phyloP scores from a whole-genome alignment of 2,797 vertebrate species.

The Myotis myotis region DNA sequence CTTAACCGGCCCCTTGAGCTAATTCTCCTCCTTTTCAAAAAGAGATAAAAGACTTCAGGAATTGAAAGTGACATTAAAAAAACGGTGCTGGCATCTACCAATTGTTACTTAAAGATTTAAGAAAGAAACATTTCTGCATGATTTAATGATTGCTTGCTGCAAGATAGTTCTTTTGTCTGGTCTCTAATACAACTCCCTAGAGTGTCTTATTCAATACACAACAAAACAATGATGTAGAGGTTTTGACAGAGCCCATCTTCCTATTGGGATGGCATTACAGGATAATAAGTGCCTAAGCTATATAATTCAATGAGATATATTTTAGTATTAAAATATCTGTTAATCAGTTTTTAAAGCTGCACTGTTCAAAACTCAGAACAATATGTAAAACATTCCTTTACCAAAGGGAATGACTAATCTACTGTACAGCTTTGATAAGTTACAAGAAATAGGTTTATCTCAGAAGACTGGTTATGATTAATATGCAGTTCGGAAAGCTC shows the following conservation, averaged over 20 bases:
- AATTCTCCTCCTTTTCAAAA: slow-evolving; percentile 66
- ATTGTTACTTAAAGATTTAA: slow-evolving; percentile 69
- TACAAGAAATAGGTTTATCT: slow-evolving; percentile 85
- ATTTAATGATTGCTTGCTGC: slow-evolving; percentile 75
- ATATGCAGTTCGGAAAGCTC: slow-evolving; percentile 84
- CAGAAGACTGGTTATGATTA: slow-evolving; percentile 82
- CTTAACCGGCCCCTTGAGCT: slow-evolving; percentile 62
- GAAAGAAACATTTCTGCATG: slow-evolving; percentile 63
- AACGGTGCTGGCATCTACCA: slow-evolving; percentile 54
- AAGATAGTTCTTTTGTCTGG: slow-evolving; percentile 65
- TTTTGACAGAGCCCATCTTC: slow-evolving; percentile 61
- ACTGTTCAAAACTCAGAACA: slow-evolving; percentile 78
- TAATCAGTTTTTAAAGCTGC: slow-evolving; percentile 80
- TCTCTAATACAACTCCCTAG: slow-evolving; percentile 52
- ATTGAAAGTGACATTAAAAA: slow-evolving; percentile 59
- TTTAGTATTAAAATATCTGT: slow-evolving; percentile 78
- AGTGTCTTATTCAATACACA: slow-evolving; percentile 69
- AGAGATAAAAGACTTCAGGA: slow-evolving; percentile 62
- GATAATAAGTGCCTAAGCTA: slow-evolving; percentile 75
- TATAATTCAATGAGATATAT: slow-evolving; percentile 81
- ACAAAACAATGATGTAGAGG: slow-evolving; percentile 79
- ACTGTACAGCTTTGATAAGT: slow-evolving; percentile 84
- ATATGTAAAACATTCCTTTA: slow-evolving; percentile 82
- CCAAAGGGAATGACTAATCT: slow-evolving; percentile 82
- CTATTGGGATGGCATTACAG: slow-evolving; percentile 71